phyloP scores from a whole-genome alignment of 2,113 vertebrate species.

The Muntiacus reevesi region DNA sequence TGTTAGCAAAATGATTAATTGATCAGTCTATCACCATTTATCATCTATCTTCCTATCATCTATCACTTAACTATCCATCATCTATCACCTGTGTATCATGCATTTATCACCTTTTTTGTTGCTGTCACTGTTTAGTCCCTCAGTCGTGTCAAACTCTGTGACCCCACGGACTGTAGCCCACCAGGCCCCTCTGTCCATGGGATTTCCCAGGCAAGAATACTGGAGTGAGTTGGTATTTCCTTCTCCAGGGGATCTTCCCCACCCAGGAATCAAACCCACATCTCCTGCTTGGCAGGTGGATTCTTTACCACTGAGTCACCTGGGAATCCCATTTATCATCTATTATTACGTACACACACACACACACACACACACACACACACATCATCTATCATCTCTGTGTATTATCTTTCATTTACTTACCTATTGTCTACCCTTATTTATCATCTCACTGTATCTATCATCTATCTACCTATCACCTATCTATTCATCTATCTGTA shows the following conservation, averaged over 20 bases:
- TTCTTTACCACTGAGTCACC: not conserved
- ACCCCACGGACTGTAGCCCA: not conserved
- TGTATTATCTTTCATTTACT: not conserved
- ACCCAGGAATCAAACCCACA: not conserved
- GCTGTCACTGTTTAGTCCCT: not conserved
- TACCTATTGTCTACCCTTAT: not conserved
- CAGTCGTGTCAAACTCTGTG: not conserved
- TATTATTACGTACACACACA: not conserved
- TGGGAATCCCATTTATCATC: not conserved
- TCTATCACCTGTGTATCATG: not conserved
- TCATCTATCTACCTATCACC: not conserved
- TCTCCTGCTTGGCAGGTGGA: not conserved
- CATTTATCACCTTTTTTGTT: not conserved
- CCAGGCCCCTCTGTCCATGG: not conserved
- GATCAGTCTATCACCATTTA: accelerated
- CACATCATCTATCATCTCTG: accelerated
- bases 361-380: not conserved
- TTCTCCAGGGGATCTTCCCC: not conserved
- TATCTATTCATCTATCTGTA: too few relatives aligned
- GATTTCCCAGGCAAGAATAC: not conserved
- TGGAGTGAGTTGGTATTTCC: not conserved
- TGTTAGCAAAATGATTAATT: accelerated
- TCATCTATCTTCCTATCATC: not conserved
- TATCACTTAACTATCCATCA: not conserved
- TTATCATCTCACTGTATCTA: too few relatives aligned